These are phyloP conservation scores for Sebastes diaconus DNA, from an alignment of 2,797 vertebrate species.

Conservation along the genomic window DNA sequence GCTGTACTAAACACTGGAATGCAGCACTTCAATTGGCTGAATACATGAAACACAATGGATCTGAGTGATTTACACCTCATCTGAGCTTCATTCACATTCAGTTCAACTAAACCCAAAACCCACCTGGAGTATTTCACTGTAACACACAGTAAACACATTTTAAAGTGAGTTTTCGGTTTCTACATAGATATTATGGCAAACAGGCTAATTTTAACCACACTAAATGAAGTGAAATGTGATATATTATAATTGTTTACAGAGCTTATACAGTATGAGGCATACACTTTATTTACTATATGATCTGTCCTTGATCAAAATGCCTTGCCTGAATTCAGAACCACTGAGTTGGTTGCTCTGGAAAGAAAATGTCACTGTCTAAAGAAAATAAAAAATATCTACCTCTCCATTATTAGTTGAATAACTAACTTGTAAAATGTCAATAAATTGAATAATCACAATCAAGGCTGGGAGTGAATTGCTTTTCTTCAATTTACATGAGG, in stretches of 20 bases:
- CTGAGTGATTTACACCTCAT: conserved; percentile 18
- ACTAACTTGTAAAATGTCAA: neutral
- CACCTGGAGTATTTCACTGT: neutral
- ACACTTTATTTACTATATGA: neutral
- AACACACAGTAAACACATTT: neutral
- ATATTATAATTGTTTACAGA: neutral
- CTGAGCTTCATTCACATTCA: neutral
- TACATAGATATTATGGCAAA: neutral
- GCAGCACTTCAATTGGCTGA: neutral
- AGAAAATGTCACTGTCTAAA: neutral
- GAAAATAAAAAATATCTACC: too few species aligned
- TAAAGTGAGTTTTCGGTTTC: neutral
- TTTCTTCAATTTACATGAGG: fast-evolving
- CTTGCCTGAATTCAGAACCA: neutral
- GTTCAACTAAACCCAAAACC: neutral
- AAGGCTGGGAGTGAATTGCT: neutral
- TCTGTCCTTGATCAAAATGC: neutral
- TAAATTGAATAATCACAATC: neutral
- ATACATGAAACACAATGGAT: neutral
- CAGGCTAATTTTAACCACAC: neutral
- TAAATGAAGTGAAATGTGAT: neutral
- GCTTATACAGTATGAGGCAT: neutral
- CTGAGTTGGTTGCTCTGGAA: neutral
- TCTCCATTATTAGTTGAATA: too few species aligned
- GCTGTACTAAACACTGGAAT: neutral